Evolutionary conservation across 2,797 vertebrate species (phyloP).

Genomic region (Sphaeramia orbicularis): DNA sequence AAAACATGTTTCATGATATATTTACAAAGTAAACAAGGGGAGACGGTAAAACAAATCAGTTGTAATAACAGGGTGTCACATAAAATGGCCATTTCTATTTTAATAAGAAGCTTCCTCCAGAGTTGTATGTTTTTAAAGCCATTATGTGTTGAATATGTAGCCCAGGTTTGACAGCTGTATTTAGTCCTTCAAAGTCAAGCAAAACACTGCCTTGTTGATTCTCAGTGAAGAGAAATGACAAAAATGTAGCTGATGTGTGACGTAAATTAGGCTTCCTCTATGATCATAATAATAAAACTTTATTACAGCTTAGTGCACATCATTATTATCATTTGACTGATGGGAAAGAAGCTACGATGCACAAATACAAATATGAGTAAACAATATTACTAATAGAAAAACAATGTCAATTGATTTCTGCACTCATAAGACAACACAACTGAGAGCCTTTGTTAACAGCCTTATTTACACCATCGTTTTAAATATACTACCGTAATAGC

Average conservation of each 20-base stretch:
- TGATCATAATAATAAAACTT: constrained; percentile 68
- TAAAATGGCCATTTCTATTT: constrained; percentile 1
- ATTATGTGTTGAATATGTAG: not conserved
- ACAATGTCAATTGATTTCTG: constrained; percentile 40
- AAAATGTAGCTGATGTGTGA: not conserved
- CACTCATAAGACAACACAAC: constrained; percentile 34
- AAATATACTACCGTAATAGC: constrained; percentile 52
- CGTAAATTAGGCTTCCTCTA: not conserved
- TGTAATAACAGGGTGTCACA: not conserved
- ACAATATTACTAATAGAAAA: constrained; percentile 59
- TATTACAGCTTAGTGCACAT: constrained; percentile 67
- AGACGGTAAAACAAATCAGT: not conserved
- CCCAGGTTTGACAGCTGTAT: not conserved
- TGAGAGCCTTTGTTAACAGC: constrained; percentile 7
- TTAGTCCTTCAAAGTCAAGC: not conserved
- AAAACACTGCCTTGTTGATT: not conserved
- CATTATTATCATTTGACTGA: constrained; percentile 46
- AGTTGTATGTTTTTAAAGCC: too few species aligned
- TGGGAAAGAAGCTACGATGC: constrained; percentile 41
- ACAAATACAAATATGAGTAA: constrained; percentile 63
- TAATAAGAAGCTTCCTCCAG: not conserved
- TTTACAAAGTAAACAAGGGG: not conserved
- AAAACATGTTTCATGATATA: not conserved
- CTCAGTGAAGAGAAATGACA: not conserved
- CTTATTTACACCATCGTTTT: constrained; percentile 62